Evolutionary conservation across 2,113 vertebrate species (phyloP), one percentile per base, ranked within the genome.

Genomic region (Peucedramus taeniatus): DNA sequence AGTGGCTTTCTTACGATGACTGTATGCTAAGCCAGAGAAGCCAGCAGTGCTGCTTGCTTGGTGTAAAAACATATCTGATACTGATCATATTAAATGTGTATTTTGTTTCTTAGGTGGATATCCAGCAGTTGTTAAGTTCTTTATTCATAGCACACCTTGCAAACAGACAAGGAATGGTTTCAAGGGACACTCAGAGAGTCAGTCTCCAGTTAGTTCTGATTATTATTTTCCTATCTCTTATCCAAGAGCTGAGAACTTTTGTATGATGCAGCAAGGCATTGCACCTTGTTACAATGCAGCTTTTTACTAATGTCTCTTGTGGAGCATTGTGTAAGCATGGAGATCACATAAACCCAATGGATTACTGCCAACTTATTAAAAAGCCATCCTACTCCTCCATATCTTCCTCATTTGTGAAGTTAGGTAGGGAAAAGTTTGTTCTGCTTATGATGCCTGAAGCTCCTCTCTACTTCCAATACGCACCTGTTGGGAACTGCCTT

Each of bases 211-310:
- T 42, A 49, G 65, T 69, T 80, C 42, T 70, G 65, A n/a, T 50
- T n/a, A 8, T 40, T 80, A 14, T 72, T 89, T 68, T 78, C 56
- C 60, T 81, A 22, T 17, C 4, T 6, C 33, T 27, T 20, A 50
- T 37, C 31, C 31, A 78, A 39, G 21, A 54, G 44, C 56, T 44
- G 27, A 75, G 81, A 87, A 45, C 31, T 51, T 84, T 9, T 47
- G 20, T 31, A 9, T 0, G 6, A 56, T 23, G 31, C 50, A 69
- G 28, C 40, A 56, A 1, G 5, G n/a, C 15, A 19, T 8, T 3
- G 1, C 3, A 56, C 13, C 19, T 70, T 65, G 21, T 21, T 77
- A 39, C 7, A 30, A 19, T 17, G 23, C 33, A 71, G 31, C 44
- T 86, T 90, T 79, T 70, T 59, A 40, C 26, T 66, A 31, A 7